Evolutionary conservation across 2,888 invertebrate genomes (phyloP).

Genomic region (Liopterus haemorrhoidalis): DNA sequence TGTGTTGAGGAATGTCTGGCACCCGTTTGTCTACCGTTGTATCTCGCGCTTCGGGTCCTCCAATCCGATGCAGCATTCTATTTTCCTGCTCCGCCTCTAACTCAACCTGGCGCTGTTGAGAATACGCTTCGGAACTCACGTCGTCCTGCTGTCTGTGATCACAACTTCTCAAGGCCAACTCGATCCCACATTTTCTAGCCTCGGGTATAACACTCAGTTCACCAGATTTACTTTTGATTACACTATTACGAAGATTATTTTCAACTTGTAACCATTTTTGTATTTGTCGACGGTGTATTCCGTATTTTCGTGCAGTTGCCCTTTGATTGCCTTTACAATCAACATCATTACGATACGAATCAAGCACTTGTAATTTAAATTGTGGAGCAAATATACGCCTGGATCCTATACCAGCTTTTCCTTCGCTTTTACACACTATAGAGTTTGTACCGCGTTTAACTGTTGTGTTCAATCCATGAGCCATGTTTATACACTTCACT

Average conservation of each 20-base stretch:
- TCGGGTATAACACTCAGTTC: conserved; percentile 28
- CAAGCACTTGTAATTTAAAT: conserved; percentile 82
- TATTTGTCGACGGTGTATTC: conserved; percentile 82
- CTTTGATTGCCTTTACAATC: conserved; percentile 87
- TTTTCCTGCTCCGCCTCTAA: conserved; percentile 13
- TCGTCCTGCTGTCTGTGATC: conserved; percentile 45
- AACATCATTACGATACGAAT: conserved; percentile 77
- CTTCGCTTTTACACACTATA: conserved; percentile 39
- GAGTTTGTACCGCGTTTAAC: conserved; percentile 44
- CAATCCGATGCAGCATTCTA: conserved; percentile 18
- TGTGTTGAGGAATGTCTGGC: conserved; percentile 20
- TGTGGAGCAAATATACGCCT: conserved; percentile 83
- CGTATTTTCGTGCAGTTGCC: conserved; percentile 84
- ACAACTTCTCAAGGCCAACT: conserved; percentile 40
- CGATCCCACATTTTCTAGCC: conserved; percentile 36
- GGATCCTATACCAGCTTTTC: conserved; percentile 61
- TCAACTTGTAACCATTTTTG: conserved; percentile 90
- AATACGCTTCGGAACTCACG: conserved; percentile 29
- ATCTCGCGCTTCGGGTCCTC: conserved; percentile 17
- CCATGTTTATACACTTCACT: conserved; percentile 46
- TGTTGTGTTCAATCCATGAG: conserved; percentile 54
- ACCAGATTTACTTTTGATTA: conserved; percentile 47
- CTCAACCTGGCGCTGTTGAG: conserved; percentile 9
- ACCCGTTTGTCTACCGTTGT: conserved; percentile 23
- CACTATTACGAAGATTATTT: conserved; percentile 68